These are phyloP conservation scores for Lepus europaeus DNA, from an alignment of 2,113 vertebrate genomes.

Conservation along the genomic window DNA sequence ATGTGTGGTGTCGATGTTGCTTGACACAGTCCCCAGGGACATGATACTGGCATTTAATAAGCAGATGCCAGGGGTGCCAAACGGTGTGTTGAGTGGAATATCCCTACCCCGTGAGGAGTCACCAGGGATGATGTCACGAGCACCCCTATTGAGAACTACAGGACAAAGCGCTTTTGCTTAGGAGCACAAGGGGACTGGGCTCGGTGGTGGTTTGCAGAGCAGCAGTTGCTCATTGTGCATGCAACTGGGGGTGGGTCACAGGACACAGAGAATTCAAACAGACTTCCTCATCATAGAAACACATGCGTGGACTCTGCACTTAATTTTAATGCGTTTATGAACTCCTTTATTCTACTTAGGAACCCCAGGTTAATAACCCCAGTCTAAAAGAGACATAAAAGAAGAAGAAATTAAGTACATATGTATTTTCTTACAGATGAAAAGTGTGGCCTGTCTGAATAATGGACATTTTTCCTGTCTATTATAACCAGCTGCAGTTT, in stretches of 20 bases:
- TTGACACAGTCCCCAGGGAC: not conserved
- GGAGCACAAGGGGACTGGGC: not conserved
- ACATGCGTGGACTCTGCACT: not conserved
- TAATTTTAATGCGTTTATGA: conserved; percentile 18
- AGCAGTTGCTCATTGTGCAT: not conserved
- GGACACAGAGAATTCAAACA: not conserved
- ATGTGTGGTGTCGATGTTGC: not conserved
- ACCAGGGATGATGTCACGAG: not conserved
- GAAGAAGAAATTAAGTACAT: conserved; percentile 24
- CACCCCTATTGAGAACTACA: not conserved
- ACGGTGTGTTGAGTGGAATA: not conserved
- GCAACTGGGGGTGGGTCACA: not conserved
- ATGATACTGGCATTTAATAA: not conserved
- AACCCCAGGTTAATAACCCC: conserved; percentile 34
- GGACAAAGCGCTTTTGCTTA: not conserved
- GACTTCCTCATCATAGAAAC: not conserved
- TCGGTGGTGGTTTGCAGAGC: not conserved
- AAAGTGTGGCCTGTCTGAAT: conserved; percentile 24
- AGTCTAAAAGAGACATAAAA: conserved; percentile 32
- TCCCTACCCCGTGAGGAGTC: not conserved
- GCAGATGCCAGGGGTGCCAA: not conserved
- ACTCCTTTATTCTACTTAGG: not conserved
- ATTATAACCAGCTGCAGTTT: conserved; percentile 34
- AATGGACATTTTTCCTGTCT: not conserved
- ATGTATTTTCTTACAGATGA: conserved; percentile 19